Conservation (phyloP, 92 coral and sea anemone genomes). For the Epizoanthus ramosus region DNA sequence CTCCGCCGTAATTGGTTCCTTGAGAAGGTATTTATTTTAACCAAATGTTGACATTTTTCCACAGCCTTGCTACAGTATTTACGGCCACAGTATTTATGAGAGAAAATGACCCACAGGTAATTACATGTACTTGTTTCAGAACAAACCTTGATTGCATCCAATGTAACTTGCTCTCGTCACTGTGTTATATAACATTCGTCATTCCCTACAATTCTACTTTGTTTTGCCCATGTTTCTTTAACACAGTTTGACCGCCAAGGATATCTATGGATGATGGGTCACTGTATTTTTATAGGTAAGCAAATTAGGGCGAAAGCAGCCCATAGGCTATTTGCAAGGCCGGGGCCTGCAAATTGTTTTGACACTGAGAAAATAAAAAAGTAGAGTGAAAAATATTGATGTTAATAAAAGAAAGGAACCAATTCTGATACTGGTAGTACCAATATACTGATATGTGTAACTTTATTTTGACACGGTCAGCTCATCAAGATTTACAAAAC, state of each 20-base stretch:
- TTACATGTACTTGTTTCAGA: neutral
- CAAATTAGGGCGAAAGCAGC: neutral
- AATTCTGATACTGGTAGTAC: no score
- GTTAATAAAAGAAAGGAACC: no score
- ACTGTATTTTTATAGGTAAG: slow-evolving; percentile 67
- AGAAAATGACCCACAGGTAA: slow-evolving; percentile 34
- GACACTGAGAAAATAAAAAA: no score
- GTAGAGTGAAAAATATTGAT: no score
- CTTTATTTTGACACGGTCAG: no score
- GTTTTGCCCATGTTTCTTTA: neutral
- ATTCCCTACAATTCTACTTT: no score
- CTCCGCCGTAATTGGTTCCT: no score
- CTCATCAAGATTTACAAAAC: no score
- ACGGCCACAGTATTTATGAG: slow-evolving; percentile 21
- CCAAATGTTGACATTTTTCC: neutral
- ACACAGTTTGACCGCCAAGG: slow-evolving; percentile 72
- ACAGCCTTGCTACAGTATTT: slow-evolving; percentile 8
- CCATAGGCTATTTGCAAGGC: no score
- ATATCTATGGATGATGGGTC: slow-evolving; percentile 74
- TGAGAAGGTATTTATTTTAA: no score
- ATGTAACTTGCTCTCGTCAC: neutral
- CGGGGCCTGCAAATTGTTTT: no score
- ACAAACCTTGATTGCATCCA: neutral
- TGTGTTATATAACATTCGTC: neutral
- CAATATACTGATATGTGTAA: no score